phyloP scores from a whole-genome alignment of 2,797 vertebrate genomes.

The Paramormyrops hopkinsi region DNA sequence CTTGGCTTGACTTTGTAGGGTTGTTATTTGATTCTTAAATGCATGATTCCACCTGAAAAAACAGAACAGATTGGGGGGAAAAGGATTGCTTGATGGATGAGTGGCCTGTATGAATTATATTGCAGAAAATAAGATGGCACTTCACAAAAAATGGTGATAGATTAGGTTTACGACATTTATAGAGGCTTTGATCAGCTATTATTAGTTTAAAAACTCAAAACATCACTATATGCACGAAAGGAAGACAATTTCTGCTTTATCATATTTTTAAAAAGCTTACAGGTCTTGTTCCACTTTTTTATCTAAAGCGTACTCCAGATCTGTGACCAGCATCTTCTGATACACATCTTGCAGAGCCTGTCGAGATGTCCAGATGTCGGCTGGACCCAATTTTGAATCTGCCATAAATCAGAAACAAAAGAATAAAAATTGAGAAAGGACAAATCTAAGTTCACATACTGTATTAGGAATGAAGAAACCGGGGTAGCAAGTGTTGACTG shows the following conservation, averaged over 20 bases:
- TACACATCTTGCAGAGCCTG: constrained; percentile 97
- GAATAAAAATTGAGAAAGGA: neutral
- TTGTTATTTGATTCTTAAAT: constrained; percentile 99
- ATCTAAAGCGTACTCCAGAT: constrained; percentile 97
- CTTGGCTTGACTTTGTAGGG: constrained; percentile 97
- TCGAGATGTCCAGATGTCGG: constrained; percentile 97
- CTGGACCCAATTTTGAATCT: constrained; percentile 92
- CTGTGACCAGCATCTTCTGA: constrained; percentile 98
- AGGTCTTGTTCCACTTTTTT: constrained; percentile 99
- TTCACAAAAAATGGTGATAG: neutral
- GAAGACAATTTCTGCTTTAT: neutral
- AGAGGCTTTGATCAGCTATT: neutral
- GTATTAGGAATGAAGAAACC: neutral
- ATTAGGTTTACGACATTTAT: neutral
- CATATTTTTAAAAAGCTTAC: constrained; percentile 61
- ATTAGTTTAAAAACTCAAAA: neutral
- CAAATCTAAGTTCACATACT: neutral
- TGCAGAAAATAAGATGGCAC: neutral
- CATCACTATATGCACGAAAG: neutral
- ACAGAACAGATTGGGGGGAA: neutral
- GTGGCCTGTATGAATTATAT: neutral
- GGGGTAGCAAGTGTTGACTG: neutral
- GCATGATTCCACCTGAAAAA: constrained; percentile 83
- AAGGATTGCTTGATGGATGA: neutral
- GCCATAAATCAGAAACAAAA: constrained; percentile 11